Base-by-base conservation (phyloP, 2,888 invertebrate genomes). In the Mycogona germanica region DNA sequence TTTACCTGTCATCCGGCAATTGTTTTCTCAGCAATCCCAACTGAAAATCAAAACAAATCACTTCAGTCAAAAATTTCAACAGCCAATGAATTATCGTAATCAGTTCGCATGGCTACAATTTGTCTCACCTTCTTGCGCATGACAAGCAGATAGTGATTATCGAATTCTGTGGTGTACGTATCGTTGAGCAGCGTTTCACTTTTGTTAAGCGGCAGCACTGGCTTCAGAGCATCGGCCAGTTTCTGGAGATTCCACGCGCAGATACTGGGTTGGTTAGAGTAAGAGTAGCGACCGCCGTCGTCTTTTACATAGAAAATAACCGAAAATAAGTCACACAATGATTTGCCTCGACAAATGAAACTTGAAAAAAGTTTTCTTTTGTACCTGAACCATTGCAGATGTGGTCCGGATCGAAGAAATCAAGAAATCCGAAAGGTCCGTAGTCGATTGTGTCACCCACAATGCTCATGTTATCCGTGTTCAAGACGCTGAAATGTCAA, bases 351-450 rank as follows among this genome's bases (percentile, higher is more conserved):
- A n/a, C n/a, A n/a, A n/a, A n/a, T n/a, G n/a, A n/a, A n/a, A 12
- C 35, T 6, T 12, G 26, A 38, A 7, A 41, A 4, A 30, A 25
- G 23, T 14, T 1, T 25, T 12, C 37, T 26, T 49, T 28, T 40
- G 30, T 60, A 66, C 80, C 80, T 41, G 78, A 80, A 49, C 73
- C 73, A 65, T 81, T 81, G 23, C 80, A 76, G 3, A 79, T 74
- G 61, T 74, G 79, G 14, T 76, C 73, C 2, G 77, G 75, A 61
- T 80, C 76, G 62, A 75, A 81, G 1, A 74, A 73, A 62, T 81
- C 81, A 60, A 80, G 73, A 61, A 81, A 81, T 1, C 80, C 80
- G 64, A 73, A 81, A 0, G 81, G 81, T 1, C 81, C 81, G 61
- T 77, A 81, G 63, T 81, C 79, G 56, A 81, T 68, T 0, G 80